These are phyloP conservation scores for Monopterus albus DNA, from an alignment of 2,113 vertebrate genomes.

Conservation along the genomic window DNA sequence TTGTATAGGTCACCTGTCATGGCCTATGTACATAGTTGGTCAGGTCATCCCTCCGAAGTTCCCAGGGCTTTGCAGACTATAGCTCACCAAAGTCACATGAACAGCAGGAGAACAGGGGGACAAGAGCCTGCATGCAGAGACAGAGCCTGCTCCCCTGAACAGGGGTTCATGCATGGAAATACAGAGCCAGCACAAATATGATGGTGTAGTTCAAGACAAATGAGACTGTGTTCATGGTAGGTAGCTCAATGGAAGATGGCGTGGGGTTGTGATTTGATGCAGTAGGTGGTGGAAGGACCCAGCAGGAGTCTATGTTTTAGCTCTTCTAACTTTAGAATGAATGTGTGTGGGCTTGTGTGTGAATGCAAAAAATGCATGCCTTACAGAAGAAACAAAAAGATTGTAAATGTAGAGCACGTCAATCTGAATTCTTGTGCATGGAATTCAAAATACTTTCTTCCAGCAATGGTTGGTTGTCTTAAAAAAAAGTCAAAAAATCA, in stretches of 20 bases:
- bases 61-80: slow-evolving; percentile 39
- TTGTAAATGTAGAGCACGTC: not conserved
- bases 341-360: slow-evolving; percentile 19
- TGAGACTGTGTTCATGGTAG: slow-evolving; percentile 47
- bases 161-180: slow-evolving; percentile 42
- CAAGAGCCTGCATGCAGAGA: slow-evolving; percentile 41
- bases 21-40: slow-evolving; percentile 61
- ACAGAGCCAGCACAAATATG: slow-evolving; percentile 51
- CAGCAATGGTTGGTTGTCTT: no score
- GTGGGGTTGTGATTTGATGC: slow-evolving; percentile 51
- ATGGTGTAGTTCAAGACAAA: slow-evolving; percentile 54
- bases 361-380: slow-evolving; percentile 8
- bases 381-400: slow-evolving; percentile 1
- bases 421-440: not conserved
- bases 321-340: slow-evolving; percentile 46
- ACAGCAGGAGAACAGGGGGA: slow-evolving; percentile 12
- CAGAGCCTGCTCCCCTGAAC: slow-evolving; percentile 18
- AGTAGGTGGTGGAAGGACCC: slow-evolving; percentile 55
- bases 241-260: slow-evolving; percentile 56
- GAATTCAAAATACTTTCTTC: not conserved
- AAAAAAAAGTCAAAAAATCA: no score
- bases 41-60: slow-evolving; percentile 43
- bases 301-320: slow-evolving; percentile 45
- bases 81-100: slow-evolving; percentile 40
- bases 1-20: slow-evolving; percentile 66